A percentile compares a stretch with the other conserved stretches of the same genome.
Conservation (phyloP, 2,797 vertebrate genomes). For the Gadopsis bispinosus region DNA sequence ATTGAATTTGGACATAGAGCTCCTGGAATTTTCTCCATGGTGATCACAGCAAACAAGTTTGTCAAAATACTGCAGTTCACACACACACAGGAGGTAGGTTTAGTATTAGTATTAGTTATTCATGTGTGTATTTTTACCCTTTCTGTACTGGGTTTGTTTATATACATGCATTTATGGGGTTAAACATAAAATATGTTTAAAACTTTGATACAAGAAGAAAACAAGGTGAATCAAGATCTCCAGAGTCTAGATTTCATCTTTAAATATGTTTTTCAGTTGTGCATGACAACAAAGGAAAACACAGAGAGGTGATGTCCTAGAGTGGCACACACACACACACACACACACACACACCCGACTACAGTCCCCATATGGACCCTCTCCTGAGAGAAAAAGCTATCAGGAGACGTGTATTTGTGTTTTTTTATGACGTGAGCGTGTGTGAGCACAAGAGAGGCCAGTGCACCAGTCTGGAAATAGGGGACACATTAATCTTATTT, state of each 20-base stretch:
- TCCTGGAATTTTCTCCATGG: neutral
- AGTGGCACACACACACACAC: constrained; percentile 4
- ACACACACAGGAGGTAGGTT: neutral
- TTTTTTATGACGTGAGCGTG: constrained; percentile 69
- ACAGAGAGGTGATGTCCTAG: constrained; percentile 56
- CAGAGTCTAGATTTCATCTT: constrained; percentile 18
- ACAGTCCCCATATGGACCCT: constrained; percentile 80
- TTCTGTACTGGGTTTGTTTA: constrained; percentile 1
- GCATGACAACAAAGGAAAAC: constrained; percentile 70
- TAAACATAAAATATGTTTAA: constrained; percentile 1
- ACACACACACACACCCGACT: constrained; percentile 43
- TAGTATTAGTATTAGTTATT: neutral
- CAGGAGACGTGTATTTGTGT: constrained; percentile 70
- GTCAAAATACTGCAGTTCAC: no score
- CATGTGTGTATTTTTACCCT: neutral
- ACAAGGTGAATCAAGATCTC: constrained; percentile 7
- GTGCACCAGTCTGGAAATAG: constrained; percentile 86
- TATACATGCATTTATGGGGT: neutral
- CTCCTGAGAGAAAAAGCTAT: constrained; percentile 83
- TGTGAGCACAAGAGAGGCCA: constrained; percentile 64
- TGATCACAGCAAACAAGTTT: neutral
- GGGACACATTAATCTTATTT: constrained; percentile 90
- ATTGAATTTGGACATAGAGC: neutral
- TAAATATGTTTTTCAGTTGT: constrained; percentile 34
- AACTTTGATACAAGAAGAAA: neutral